Conservation (phyloP, 2,797 vertebrate genomes). For the Gadopsis marmoratus region DNA sequence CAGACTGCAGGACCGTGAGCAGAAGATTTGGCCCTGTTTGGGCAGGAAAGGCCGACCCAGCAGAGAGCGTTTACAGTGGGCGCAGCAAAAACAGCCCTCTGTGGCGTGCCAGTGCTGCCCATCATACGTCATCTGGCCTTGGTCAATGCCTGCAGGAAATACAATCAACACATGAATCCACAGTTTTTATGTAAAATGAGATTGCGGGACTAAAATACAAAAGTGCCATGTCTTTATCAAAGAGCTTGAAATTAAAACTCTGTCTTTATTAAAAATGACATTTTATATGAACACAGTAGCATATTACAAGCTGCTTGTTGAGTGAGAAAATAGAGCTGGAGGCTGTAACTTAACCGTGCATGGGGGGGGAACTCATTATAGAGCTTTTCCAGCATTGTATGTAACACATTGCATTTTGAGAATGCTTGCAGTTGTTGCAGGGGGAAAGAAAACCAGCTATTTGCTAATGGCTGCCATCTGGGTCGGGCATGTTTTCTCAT, state of each 20-base stretch:
- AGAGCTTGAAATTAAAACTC: slow-evolving; percentile 20
- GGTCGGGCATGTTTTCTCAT: slow-evolving; percentile 71
- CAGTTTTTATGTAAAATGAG: slow-evolving; percentile 20
- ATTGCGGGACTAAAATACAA: slow-evolving; percentile 3
- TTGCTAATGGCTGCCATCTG: slow-evolving; percentile 84
- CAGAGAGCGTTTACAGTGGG: slow-evolving; percentile 96
- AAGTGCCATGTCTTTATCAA: slow-evolving; percentile 16
- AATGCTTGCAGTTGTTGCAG: slow-evolving; percentile 70
- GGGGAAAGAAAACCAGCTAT: slow-evolving; percentile 65
- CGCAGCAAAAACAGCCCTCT: slow-evolving; percentile 96
- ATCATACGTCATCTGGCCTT: slow-evolving; percentile 99
- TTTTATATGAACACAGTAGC: slow-evolving; percentile 38
- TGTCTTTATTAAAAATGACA: slow-evolving; percentile 42
- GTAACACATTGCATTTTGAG: slow-evolving; percentile 77
- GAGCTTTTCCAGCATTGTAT: slow-evolving; percentile 66
- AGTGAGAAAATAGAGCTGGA: slow-evolving; percentile 49
- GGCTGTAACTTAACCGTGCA: slow-evolving; percentile 50
- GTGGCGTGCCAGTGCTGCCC: slow-evolving; percentile 99
- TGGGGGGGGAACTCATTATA: slow-evolving; percentile 70
- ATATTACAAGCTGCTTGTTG: slow-evolving; percentile 45
- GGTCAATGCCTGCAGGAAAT: slow-evolving; percentile 91
- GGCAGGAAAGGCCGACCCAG: slow-evolving; percentile 97
- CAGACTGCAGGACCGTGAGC: slow-evolving; percentile 94
- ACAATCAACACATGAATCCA: slow-evolving; percentile 25
- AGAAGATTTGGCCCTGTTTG: slow-evolving; percentile 98